Evolutionary conservation across 2,797 vertebrate genomes (phyloP), one percentile per base, ranked within the genome.

Genomic region (Enteromius unitaeniatus): DNA sequence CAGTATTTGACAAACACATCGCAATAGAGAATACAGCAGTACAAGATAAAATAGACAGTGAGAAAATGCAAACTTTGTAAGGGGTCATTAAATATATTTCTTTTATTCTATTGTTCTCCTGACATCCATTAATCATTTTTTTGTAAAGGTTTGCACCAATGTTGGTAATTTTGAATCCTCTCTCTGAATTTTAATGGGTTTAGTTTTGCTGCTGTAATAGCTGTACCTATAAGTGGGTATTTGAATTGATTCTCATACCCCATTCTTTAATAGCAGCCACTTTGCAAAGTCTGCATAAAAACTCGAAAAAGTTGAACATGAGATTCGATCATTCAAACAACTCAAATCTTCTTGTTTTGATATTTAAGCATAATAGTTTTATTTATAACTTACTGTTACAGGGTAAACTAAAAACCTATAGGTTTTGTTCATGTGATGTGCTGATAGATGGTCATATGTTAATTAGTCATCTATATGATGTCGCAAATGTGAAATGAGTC

Each of bases 1-100:
- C 58, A 65, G 65, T 45, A 65, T 82, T 51, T 65, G 45, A 65
- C 70, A 74, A 64, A 65, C 14, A 65, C n/a, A 75, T 14, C 11
- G 10, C 9, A 51, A 19, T 47, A 28, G 14, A 21, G 10, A 28
- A 65, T 23, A 28, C 4, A 53, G 31, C 70, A 70, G 62, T 3
- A 21, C 7, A 21, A 31, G 34, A 45, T n/a, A 17, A 58, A 51
- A 79, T 4, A 75, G 31, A 75, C 11, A 58, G 49, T 1, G 9
- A 21, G 13, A 31, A 2, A 72, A 42, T 69, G 15, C 19, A 37
- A n/a, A 34, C 14, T 81, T 37, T 28, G 26, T 45, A 45, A 28
- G 23, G 37, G 51, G 6, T 70, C 23, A 72, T 81, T 76, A 76
- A 40, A 60, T 26, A 42, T 55, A 53, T 79, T 23, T 64, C 2